A percentile compares a stretch with the other conserved stretches of the same genome.
Evolutionary conservation across 2,113 vertebrate species (phyloP).

Genomic region (Ageneiosus marmoratus): DNA sequence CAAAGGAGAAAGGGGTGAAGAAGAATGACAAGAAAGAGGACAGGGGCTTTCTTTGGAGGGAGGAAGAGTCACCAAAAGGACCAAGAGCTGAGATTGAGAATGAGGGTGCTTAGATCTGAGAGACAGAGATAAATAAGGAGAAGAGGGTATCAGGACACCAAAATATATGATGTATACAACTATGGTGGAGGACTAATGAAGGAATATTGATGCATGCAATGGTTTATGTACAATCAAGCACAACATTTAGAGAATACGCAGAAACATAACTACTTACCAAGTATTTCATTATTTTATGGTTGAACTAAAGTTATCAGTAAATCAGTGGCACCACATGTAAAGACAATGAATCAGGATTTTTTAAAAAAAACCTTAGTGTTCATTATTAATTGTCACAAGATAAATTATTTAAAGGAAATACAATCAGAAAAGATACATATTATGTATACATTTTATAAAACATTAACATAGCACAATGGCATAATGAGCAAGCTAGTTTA

Average conservation of each 20-base stretch:
- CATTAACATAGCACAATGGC: too few species aligned
- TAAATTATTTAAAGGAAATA: neutral
- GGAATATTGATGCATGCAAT: too few species aligned
- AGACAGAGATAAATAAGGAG: constrained; percentile 23
- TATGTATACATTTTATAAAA: too few species aligned
- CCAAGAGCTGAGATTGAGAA: constrained; percentile 42
- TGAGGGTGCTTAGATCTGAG: constrained; percentile 27
- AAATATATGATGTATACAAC: neutral
- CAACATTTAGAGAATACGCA: neutral
- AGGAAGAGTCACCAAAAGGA: constrained; percentile 31
- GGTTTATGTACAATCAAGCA: neutral
- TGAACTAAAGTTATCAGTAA: neutral
- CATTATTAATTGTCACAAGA: neutral
- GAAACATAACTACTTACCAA: neutral
- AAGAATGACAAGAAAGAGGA: constrained; percentile 49
- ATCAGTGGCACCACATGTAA: neutral
- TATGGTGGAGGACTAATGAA: neutral
- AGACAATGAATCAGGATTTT: neutral
- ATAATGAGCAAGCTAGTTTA: neutral
- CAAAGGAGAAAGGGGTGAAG: constrained; percentile 61
- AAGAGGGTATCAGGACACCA: neutral
- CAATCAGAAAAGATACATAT: too few species aligned
- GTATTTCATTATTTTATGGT: neutral
- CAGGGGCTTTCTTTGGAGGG: constrained; percentile 28
- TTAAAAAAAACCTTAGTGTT: too few species aligned